Evolutionary conservation across 2,888 invertebrate genomes (phyloP).

Genomic region (Brachyptera risi): DNA sequence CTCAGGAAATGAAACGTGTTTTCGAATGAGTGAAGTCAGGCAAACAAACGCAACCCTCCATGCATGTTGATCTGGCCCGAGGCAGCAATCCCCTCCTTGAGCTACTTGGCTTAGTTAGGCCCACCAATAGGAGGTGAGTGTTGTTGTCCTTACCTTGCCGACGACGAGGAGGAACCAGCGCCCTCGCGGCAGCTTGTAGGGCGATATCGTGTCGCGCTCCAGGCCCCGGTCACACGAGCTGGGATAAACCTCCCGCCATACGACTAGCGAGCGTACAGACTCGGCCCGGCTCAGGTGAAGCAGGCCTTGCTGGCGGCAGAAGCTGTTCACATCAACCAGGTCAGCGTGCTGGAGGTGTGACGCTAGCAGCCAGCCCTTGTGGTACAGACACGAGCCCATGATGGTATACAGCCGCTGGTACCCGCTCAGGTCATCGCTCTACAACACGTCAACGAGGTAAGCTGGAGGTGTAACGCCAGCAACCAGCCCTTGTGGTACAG

Average conservation of each 20-base stretch:
- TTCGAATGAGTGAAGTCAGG: no score
- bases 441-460: no score
- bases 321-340: slow-evolving; percentile 69
- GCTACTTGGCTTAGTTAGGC: no score
- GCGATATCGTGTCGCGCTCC: slow-evolving; percentile 32
- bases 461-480: no score
- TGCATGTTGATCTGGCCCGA: no score
- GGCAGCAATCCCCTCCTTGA: no score
- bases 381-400: slow-evolving; percentile 60
- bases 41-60: no score
- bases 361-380: slow-evolving; percentile 67
- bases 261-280: slow-evolving; percentile 64
- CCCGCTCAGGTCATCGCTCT: no score
- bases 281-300: slow-evolving; percentile 62
- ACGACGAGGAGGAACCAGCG: slow-evolving; percentile 71
- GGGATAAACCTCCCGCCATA: slow-evolving; percentile 74
- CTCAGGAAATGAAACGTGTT: no score
- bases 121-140: background rate
- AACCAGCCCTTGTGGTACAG: no score
- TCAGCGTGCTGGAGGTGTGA: slow-evolving; percentile 74
- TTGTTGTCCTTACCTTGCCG: slow-evolving; percentile 55
- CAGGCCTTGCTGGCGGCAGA: slow-evolving; percentile 69
- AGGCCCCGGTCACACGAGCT: slow-evolving; percentile 43
- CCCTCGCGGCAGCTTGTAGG: slow-evolving; percentile 53
- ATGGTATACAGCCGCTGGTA: slow-evolving; percentile 69